Base-by-base conservation (phyloP, 1,140 invertebrate genomes). In the Bombus confusus region DNA sequence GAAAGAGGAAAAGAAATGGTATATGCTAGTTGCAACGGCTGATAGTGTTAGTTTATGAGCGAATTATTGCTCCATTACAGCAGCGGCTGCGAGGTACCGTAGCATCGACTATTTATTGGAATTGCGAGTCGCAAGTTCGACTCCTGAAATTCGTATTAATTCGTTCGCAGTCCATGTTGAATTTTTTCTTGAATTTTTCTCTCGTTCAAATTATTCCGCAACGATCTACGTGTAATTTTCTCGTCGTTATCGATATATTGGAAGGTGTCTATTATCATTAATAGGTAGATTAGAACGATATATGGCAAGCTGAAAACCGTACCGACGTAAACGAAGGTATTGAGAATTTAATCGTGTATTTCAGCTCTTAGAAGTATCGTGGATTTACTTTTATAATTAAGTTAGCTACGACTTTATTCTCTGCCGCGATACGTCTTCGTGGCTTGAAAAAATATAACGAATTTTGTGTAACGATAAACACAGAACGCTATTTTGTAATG, bases 1-100 rank as follows among this genome's bases (percentile, higher is more conserved):
- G 52, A 80, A 52, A 72, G 69, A 72, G 57, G 37, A 34, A 80
- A 72, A 59, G 22, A 6, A 37, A 81, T 41, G 9, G 39, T 80
- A 52, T 52, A 52, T 22, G 37, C 25, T 37, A 80, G 47, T 41
- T 41, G 28, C 3, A n/a, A 37, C 76, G 31, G 37, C 18, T 18
- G 59, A 66, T 64, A 64, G 34, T 31, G 52, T 76, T 57, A 37
- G 34, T 39, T 77, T 62, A 64, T 43, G 13, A 66, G 39, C n/a
- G 76, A 1, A n/a, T 75, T 64, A 66, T 66, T 34, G 5, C 12
- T 37, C 41, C 41, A 28, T 57, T 75, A 75, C n/a, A 41, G 37
- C 12, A 10, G 9, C 18, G 8, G 15, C 15, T 41, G 71, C 71
- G 37, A 43, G 28, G 43, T 43, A 43, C 15, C 15, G 5, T 52